A percentile compares a stretch with the other conserved stretches of the same genome.
phyloP scores from a whole-genome alignment of 2,113 vertebrate species.

The Dasyprocta punctata region DNA sequence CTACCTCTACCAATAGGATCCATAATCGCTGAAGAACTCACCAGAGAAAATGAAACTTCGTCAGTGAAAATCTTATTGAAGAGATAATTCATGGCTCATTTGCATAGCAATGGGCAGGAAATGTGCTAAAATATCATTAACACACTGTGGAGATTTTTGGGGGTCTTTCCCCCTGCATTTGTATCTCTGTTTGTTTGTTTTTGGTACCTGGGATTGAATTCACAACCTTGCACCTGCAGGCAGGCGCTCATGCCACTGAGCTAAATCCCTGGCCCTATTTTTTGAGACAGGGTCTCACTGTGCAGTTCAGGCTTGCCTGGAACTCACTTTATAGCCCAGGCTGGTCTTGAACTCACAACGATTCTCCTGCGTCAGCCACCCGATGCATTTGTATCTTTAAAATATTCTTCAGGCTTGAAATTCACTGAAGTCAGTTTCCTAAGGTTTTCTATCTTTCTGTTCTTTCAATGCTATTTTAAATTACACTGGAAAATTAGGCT shows the following conservation, averaged over 20 bases:
- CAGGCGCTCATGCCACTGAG: too few species aligned
- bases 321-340: too few species aligned
- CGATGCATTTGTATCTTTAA: background rate
- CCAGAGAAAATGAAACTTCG: background rate
- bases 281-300: too few species aligned
- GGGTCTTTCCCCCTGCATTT: background rate
- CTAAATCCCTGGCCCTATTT: too few species aligned
- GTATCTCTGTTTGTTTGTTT: too few species aligned
- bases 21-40: background rate
- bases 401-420: slow-evolving; percentile 7
- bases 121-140: slow-evolving; percentile 18
- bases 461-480: background rate
- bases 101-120: background rate
- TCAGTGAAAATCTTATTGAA: background rate
- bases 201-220: too few species aligned
- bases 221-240: too few species aligned
- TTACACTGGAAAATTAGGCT: background rate
- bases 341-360: too few species aligned
- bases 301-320: too few species aligned
- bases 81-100: slow-evolving; percentile 12
- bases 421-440: background rate
- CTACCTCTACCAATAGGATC: background rate
- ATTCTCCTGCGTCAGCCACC: too few species aligned
- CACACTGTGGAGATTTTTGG: background rate
- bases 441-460: background rate